Percentiles rank a stretch among this genome's conserved stretches.
These are phyloP conservation scores for Bimastos eiseni DNA, from an alignment of 2,888 invertebrate genomes.

Conservation along the genomic window DNA sequence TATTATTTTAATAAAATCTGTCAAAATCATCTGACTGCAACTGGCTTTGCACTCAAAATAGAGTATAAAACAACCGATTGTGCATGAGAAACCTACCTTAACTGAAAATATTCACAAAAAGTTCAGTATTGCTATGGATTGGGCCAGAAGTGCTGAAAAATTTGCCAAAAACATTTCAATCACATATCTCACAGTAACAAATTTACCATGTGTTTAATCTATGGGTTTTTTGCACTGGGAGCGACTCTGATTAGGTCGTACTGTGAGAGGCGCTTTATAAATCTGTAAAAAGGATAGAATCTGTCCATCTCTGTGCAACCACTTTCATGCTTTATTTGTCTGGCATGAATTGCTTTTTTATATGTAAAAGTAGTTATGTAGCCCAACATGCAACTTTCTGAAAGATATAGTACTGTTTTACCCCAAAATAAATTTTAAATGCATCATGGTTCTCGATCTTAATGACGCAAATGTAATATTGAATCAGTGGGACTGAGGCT, in stretches of 20 bases:
- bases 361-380: not conserved
- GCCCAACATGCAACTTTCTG: not conserved
- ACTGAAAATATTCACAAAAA: not conserved
- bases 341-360: not conserved
- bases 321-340: not conserved
- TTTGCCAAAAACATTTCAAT: not conserved
- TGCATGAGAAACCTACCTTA: not conserved
- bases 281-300: too few relatives aligned
- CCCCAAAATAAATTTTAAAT: not conserved
- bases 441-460: not conserved
- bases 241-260: too few relatives aligned
- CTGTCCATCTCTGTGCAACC: not conserved
- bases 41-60: not conserved
- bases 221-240: too few relatives aligned
- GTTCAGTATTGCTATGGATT: not conserved
- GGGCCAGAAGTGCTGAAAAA: not conserved
- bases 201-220: not conserved
- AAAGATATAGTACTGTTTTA: not conserved
- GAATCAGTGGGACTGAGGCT: not conserved
- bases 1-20: not conserved
- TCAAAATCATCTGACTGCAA: not conserved
- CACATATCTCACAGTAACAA: not conserved
- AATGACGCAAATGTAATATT: not conserved
- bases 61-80: not conserved
- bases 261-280: too few relatives aligned